Conservation (phyloP, 2,113 vertebrate species). For the Ctenodactylus gundi region DNA sequence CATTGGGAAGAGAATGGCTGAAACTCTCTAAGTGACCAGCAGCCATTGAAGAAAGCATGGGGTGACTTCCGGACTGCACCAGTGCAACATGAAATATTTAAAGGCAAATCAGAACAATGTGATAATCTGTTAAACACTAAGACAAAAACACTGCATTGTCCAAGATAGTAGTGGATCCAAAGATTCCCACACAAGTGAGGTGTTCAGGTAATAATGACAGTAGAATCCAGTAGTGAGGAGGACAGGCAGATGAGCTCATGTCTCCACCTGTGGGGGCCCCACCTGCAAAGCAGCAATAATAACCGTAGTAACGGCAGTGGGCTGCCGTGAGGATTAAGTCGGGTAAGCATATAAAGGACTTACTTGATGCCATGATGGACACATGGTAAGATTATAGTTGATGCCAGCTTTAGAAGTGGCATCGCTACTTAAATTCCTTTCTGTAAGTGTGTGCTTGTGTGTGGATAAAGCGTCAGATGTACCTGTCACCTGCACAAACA, state of each 20-base stretch:
- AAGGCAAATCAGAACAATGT: neutral
- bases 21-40: neutral
- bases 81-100: neutral
- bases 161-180: neutral
- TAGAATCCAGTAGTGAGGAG: neutral
- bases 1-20: too few relatives aligned
- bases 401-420: neutral
- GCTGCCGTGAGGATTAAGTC: neutral
- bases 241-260: conserved; percentile 17
- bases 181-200: neutral
- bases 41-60: neutral
- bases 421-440: neutral
- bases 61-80: neutral
- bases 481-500: neutral
- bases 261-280: neutral
- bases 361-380: neutral
- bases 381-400: neutral
- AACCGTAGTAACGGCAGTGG: neutral
- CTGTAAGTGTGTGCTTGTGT: neutral
- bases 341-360: neutral
- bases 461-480: neutral
- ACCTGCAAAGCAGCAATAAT: neutral
- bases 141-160: neutral
- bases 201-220: neutral
- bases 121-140: neutral